Evolutionary conservation across 2,888 invertebrate species (phyloP), one percentile per base, ranked within the genome.

Genomic region (Pammene aurita): DNA sequence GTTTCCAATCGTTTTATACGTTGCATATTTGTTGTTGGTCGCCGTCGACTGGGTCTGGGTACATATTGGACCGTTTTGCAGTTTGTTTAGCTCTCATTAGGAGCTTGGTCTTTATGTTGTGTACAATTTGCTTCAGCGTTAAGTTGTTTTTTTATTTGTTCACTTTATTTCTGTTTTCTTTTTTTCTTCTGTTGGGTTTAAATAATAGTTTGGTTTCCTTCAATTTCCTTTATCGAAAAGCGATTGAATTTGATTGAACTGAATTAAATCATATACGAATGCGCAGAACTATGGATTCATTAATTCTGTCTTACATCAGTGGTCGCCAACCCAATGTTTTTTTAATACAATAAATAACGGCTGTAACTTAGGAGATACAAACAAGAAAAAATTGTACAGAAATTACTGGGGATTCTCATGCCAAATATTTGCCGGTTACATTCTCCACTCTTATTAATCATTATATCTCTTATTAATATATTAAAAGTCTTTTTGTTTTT

Each of bases 1-100:
- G 79, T 84, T 85, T 84, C 82, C 80, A 78, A 84, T 85, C 80
- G 84, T 84, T 86, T 87, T 86, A 84, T 87, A 80, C 82, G 83
- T 84, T 78, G 81, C 81, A 84, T 86, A 84, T 86, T 84, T 85
- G 85, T 87, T 83, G 82, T 80, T 81, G 80, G 80, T 81, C 77
- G 82, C 78, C 79, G 81, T 77, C 78, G 79, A 78, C 76, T n/a
- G n/a, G n/a, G 81, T 76, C 78, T 75, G 78, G 77, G 79, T 73
- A 83, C 69, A 65, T 84, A 86, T 84, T 84, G 84, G 84, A 82
- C 85, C 78, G 75, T 76, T 78, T 78, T 74, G 77, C 79, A 81
- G 81, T 85, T 79, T 74, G 78, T 79, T 74, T 80, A 82, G 78
- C 76, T 77, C 75, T 76, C 79, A 69, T 83, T 81, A 84, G 83